Evolutionary conservation across 2,113 vertebrate genomes (phyloP), one percentile per base, ranked within the genome.

Genomic region (Myanophis thanlyinensis): DNA sequence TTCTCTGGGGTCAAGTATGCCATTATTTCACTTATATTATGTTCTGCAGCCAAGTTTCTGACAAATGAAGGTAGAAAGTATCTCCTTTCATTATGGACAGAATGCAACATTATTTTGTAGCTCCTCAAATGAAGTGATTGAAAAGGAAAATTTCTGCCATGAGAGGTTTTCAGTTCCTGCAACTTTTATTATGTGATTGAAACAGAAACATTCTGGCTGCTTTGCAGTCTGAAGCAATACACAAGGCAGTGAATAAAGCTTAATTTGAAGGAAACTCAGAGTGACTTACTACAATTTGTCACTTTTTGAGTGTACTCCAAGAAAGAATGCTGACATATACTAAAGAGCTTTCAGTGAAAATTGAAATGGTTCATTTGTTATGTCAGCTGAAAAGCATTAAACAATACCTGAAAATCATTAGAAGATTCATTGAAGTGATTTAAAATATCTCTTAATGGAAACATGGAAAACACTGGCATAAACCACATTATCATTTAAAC

Each of bases 341-440:
- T 97, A 95, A 97, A 97, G 95, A 97, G 94, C 92, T 97, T 97
- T 97, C 96, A 96, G 56, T 95, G 95, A 95, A 97, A 97, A 97
- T 92, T 93, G 93, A 97, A 97, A 97, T 96, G 95, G 87, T 97
- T 97, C 95, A 97, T 98, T 97, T 97, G 92, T 97, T 97, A 97
- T 97, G 95, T 97, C 95, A 97, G 97, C 95, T 96, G 91, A 86
- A 96, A 97, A 40, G 86, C 94, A 97, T 96, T 96, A 97, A 97
- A 89, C 96, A 95, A 97, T 97, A 97, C 95, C 96, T 97, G 94
- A 97, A 98, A 97, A 97, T 95, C 54, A 96, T 93, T 93, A 95
- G 93, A 96, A 96, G 94, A 97, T 97, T 97, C 97, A 98, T 94
- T 95, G 95, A 96, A 96, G 90, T 96, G 93, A 97, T 97, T 96